phyloP scores from a whole-genome alignment of 1,140 invertebrate species.

The Mactra quadrangularis region DNA sequence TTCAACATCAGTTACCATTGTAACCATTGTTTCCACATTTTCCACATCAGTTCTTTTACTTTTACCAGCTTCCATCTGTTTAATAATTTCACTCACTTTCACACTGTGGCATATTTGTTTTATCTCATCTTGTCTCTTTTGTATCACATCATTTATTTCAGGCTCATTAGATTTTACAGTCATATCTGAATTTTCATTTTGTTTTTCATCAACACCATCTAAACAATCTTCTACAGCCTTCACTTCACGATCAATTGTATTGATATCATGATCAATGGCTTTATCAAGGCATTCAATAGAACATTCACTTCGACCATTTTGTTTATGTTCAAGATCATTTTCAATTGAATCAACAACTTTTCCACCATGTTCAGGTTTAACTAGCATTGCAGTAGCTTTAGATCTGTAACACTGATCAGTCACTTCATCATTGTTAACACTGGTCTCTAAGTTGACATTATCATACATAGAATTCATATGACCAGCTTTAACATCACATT shows the following conservation, averaged over 20 bases:
- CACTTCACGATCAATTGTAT: no score
- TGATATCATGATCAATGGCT: neutral
- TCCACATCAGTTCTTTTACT: neutral
- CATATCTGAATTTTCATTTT: neutral
- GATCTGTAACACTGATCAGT: neutral
- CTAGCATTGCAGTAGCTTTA: constrained; percentile 14
- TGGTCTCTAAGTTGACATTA: neutral
- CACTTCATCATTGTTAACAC: no score
- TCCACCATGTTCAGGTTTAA: neutral
- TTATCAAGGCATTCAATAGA: neutral
- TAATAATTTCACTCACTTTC: constrained; percentile 31
- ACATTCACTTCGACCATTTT: neutral
- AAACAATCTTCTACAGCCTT: neutral
- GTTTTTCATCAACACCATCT: no score
- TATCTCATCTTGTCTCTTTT: constrained; percentile 17
- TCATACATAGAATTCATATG: neutral
- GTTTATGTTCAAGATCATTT: neutral
- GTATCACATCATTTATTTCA: constrained; percentile 3
- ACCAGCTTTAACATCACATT: neutral
- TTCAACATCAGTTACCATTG: neutral
- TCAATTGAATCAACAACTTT: no score
- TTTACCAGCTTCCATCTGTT: neutral
- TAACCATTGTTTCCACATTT: no score
- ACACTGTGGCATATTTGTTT: neutral
- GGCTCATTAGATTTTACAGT: neutral